Evolutionary conservation across 2,113 vertebrate genomes (phyloP), one percentile per base, ranked within the genome.

Genomic region (Ictidomys tridecemlineatus): DNA sequence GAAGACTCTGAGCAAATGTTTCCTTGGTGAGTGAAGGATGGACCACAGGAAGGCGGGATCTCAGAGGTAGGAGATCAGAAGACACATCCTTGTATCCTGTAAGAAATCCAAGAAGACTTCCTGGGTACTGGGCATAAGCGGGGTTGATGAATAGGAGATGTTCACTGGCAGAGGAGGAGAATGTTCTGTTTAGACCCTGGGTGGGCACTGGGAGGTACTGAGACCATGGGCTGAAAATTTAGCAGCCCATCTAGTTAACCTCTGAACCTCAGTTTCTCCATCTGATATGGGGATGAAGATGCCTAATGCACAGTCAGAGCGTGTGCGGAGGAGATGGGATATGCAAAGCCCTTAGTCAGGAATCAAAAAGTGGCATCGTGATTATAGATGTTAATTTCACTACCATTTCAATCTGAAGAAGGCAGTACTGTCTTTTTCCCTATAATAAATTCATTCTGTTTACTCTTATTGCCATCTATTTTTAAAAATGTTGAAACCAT

Each of bases 401-500:
- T 2, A 11, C 76, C 42, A 61, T 42, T 48, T 18, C 56, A 56
- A 0, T 30, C 56, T 37, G 22, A 42, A 61, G 63, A 24, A 42
- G 61, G 1, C 37, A 24, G 56, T 72, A 7, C 51, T 39, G 2
- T 63, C 42, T 76, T 48, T 80, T 76, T 17, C 39, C 78, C n/a
- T 30, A 0, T 45, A 30, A 26, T 48, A 82, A 14, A 51, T 89
- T 73, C 11, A 63, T 78, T 79, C 14, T 63, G 73, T 91, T 89
- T 51, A 76, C 67, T 80, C 77, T 72, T 39, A 79, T 85, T 58
- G 28, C 45, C 82, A 39, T 37, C 20, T 56, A 18, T 53, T 74
- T 94, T 85, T 73, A 28, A 63, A 96, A 45, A 69, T 34, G n/a
- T 58, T 72, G 90, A 89, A 85, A 39, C 56, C 30, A 16, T 76